Evolutionary conservation across 2,797 vertebrate species (phyloP).

Genomic region (Cyprinodon diabolis): DNA sequence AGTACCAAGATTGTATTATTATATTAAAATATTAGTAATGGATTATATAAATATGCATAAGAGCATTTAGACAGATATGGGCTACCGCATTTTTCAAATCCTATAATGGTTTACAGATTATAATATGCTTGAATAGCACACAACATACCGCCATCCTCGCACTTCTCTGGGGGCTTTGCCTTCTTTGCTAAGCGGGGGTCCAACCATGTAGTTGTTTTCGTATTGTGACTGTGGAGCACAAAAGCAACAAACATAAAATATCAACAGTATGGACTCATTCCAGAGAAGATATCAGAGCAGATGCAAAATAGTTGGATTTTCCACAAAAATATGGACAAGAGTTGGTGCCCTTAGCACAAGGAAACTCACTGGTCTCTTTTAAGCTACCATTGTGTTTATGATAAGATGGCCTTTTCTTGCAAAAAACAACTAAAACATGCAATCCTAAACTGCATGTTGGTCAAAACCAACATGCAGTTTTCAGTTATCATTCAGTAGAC

Average conservation of each 20-base stretch:
- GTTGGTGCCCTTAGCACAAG: slow-evolving; percentile 31
- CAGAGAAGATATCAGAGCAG: slow-evolving; percentile 13
- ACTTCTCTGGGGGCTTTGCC: slow-evolving; percentile 97
- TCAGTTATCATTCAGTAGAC: too few relatives aligned
- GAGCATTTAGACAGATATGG: slow-evolving; percentile 17
- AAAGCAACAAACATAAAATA: slow-evolving; percentile 27
- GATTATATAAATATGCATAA: slow-evolving; percentile 18
- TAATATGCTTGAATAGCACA: slow-evolving; percentile 29
- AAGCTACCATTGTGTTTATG: slow-evolving; percentile 42
- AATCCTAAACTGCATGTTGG: too few relatives aligned
- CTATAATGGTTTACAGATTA: slow-evolving; percentile 37
- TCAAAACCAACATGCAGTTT: too few relatives aligned
- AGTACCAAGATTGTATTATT: slow-evolving; percentile 13
- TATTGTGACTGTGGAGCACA: slow-evolving; percentile 89
- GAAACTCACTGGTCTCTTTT: slow-evolving; percentile 36
- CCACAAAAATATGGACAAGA: slow-evolving; percentile 14
- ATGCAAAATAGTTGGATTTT: slow-evolving; percentile 4
- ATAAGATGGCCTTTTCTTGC: slow-evolving; percentile 43
- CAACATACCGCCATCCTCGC: slow-evolving; percentile 91
- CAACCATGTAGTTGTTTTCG: slow-evolving; percentile 97
- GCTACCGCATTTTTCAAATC: slow-evolving; percentile 12
- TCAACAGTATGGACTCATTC: slow-evolving; percentile 16
- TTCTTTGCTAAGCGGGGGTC: slow-evolving; percentile 97
- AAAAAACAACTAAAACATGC: slow-evolving; percentile 25
- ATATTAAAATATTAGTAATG: slow-evolving; percentile 33